Evolutionary conservation across 2,888 invertebrate species (phyloP).

Genomic region (Gymnocheta viridis): DNA sequence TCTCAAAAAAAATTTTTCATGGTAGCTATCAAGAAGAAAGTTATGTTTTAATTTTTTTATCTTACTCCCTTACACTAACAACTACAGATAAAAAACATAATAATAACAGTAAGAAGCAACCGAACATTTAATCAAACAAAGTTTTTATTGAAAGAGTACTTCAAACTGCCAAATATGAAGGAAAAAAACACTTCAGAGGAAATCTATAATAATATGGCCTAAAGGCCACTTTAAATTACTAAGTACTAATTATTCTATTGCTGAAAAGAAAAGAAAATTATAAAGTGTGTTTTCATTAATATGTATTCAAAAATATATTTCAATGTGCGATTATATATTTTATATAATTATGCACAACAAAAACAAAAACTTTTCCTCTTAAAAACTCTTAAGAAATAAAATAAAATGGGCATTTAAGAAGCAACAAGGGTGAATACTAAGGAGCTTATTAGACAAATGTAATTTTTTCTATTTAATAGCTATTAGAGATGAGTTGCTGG

Average conservation of each 20-base stretch:
- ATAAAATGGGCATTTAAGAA: conserved; percentile 11
- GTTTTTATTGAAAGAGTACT: neutral
- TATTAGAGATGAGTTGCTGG: no score
- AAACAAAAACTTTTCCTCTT: neutral
- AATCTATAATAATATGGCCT: conserved; percentile 57
- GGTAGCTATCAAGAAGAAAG: neutral
- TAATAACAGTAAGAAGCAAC: neutral
- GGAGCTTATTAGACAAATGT: neutral
- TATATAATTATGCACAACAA: neutral
- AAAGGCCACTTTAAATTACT: conserved; percentile 53
- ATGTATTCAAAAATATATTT: neutral
- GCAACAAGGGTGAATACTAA: neutral
- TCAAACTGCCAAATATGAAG: conserved; percentile 2
- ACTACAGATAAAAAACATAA: neutral
- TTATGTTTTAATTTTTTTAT: neutral
- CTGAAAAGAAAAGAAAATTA: conserved; percentile 2
- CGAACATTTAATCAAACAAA: neutral
- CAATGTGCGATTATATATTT: neutral
- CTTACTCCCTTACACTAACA: neutral
- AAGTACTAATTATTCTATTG: conserved; percentile 44
- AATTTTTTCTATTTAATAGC: neutral
- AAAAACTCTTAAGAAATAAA: neutral
- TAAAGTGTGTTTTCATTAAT: neutral
- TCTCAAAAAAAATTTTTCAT: no score
- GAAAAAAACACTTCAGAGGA: conserved; percentile 17